phyloP scores from a whole-genome alignment of 1,140 invertebrate species.

The Cydia amplana region DNA sequence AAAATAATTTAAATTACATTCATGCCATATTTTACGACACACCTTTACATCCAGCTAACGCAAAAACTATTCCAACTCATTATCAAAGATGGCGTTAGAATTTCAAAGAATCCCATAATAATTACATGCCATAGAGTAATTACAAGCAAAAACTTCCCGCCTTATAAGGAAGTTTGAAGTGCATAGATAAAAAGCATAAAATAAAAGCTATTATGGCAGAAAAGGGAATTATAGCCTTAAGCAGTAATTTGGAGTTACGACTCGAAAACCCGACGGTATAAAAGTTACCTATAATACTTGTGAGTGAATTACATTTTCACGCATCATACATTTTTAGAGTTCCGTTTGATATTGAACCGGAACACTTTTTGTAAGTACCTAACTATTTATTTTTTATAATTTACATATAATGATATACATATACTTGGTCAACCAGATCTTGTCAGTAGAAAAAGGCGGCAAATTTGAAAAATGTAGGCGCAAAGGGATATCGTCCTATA shows the following conservation, averaged over 20 bases:
- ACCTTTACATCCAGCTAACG: constrained; percentile 6
- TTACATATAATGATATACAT: background rate
- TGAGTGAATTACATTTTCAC: constrained; percentile 12
- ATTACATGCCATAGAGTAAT: constrained; percentile 13
- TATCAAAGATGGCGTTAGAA: constrained; percentile 25
- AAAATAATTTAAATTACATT: background rate
- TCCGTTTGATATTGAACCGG: background rate
- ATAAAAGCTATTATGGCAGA: background rate
- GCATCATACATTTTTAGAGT: constrained; percentile 14
- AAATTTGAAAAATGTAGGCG: no score
- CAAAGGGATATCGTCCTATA: no score
- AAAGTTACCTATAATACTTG: background rate
- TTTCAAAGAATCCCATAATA: constrained; percentile 24
- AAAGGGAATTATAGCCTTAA: constrained; percentile 17
- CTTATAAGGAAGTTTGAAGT: constrained; percentile 5
- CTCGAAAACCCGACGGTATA: background rate
- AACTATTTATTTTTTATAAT: background rate
- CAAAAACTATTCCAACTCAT: constrained; percentile 14
- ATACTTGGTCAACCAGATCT: no score
- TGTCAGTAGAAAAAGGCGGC: no score
- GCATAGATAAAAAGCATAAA: constrained; percentile 11
- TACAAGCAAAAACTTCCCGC: constrained; percentile 8
- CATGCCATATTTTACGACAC: background rate
- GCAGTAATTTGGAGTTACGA: constrained; percentile 25
- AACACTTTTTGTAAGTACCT: background rate